A percentile compares a stretch with the other conserved stretches of the same genome.
Evolutionary conservation across 2,797 vertebrate species (phyloP).

Genomic region (Pseudochaenichthys georgianus): DNA sequence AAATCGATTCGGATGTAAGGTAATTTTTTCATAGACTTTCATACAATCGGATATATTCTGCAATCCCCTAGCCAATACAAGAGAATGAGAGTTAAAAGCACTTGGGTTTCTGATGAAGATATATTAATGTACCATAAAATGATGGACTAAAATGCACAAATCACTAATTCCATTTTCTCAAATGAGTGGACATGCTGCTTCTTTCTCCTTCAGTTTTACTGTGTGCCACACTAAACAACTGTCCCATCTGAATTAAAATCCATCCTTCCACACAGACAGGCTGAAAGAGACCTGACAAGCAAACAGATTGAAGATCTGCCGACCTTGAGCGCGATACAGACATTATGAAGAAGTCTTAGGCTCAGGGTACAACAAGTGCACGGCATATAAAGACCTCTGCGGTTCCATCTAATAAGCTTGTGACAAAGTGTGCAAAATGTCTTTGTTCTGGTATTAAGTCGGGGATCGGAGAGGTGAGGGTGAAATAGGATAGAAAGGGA

Average conservation of each 20-base stretch:
- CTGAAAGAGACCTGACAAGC: conserved; percentile 40
- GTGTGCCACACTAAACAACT: conserved; percentile 8
- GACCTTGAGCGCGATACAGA: conserved; percentile 62
- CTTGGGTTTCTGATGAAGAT: neutral
- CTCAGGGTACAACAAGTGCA: conserved; percentile 67
- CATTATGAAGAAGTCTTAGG: conserved; percentile 66
- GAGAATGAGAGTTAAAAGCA: too few species aligned
- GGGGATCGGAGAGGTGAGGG: conserved; percentile 63
- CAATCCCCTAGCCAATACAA: too few species aligned
- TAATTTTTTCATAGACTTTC: too few species aligned
- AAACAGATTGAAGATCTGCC: conserved; percentile 53
- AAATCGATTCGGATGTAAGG: too few species aligned
- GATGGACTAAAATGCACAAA: neutral
- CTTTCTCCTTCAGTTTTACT: neutral
- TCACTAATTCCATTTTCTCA: neutral
- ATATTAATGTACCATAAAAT: neutral
- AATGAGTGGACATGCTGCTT: neutral
- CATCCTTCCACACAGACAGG: conserved; percentile 11
- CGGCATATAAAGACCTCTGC: conserved; percentile 69
- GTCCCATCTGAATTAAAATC: conserved; percentile 58
- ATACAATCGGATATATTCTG: too few species aligned
- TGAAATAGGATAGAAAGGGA: conserved; percentile 56
- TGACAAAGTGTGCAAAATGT: conserved; percentile 77
- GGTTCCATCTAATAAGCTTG: conserved; percentile 69
- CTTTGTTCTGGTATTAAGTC: conserved; percentile 76